phyloP scores from a whole-genome alignment of 2,888 invertebrate species.

The Nasonovia ribisnigri region DNA sequence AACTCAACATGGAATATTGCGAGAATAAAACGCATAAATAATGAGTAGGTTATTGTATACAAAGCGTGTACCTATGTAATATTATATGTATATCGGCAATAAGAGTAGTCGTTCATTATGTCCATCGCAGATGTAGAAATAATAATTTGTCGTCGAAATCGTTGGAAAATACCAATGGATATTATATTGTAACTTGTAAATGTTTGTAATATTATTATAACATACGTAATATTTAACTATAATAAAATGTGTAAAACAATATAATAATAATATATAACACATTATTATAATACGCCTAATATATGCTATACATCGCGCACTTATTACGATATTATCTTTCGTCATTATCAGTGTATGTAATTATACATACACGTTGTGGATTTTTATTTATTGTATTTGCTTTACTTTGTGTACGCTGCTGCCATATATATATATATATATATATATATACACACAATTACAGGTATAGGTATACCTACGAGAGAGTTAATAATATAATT shows the following conservation, averaged over 20 bases:
- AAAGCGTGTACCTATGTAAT: background rate
- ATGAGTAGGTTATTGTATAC: background rate
- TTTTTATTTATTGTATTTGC: conserved; percentile 49
- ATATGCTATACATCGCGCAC: background rate
- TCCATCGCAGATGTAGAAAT: background rate
- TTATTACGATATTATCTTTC: conserved; percentile 22
- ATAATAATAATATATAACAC: background rate
- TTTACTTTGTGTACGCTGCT: background rate
- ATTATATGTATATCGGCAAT: background rate
- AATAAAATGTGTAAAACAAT: background rate
- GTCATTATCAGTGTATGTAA: conserved; percentile 11
- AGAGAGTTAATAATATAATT: conserved; percentile 21
- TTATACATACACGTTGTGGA: background rate
- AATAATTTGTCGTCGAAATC: background rate
- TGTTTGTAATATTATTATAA: background rate
- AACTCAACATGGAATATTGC: background rate
- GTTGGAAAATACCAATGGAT: background rate
- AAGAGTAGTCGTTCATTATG: background rate
- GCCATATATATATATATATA: no score
- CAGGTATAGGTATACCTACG: background rate
- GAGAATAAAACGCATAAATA: background rate
- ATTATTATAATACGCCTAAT: no score
- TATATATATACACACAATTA: background rate
- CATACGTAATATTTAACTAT: background rate
- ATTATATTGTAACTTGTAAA: background rate